phyloP scores from a whole-genome alignment of 2,113 vertebrate genomes.

The Platysternon megacephalum region DNA sequence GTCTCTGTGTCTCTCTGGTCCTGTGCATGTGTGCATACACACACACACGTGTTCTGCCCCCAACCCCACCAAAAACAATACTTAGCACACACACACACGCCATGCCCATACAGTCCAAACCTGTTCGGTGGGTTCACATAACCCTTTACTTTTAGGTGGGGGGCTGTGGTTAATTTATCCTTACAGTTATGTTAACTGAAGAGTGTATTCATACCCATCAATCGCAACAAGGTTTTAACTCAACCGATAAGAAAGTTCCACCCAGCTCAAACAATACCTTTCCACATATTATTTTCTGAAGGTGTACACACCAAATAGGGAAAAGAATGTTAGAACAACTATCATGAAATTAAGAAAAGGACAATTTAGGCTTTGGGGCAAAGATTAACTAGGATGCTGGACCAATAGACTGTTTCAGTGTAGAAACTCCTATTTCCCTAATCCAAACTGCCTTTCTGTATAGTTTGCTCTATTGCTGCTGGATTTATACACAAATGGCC shows the following conservation, averaged over 20 bases:
- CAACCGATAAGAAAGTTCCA: background rate
- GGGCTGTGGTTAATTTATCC: background rate
- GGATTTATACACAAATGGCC: background rate
- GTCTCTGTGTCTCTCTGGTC: background rate
- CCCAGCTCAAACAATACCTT: background rate
- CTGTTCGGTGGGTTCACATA: background rate
- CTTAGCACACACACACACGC: background rate
- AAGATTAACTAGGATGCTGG: background rate
- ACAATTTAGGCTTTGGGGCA: background rate
- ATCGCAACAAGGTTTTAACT: background rate
- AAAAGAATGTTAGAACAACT: background rate
- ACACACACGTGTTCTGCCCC: background rate
- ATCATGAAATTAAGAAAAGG: background rate
- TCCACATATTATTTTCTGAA: background rate
- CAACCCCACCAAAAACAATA: background rate
- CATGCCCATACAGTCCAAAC: background rate
- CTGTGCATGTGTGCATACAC: background rate
- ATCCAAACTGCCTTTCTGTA: background rate
- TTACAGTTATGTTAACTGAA: background rate
- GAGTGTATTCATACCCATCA: background rate
- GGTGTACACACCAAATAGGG: background rate
- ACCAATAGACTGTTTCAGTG: background rate
- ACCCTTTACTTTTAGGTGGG: background rate
- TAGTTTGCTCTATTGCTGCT: background rate
- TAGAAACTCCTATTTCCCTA: background rate